phyloP scores from a whole-genome alignment of 2,113 vertebrate genomes.

The Indicator indicator region DNA sequence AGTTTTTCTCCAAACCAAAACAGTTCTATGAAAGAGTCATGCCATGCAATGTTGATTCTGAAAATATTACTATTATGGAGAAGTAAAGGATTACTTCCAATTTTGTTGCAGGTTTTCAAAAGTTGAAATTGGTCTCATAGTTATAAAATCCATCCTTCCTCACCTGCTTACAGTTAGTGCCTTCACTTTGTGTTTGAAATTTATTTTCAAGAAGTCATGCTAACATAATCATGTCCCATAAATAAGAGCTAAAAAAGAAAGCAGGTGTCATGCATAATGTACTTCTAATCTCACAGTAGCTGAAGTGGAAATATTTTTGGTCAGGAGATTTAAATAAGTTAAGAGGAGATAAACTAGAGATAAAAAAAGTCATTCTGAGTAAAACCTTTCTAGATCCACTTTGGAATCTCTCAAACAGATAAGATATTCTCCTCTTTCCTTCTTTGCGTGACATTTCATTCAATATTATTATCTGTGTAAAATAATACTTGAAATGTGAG shows the following conservation, averaged over 20 bases:
- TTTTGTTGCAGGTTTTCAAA: neutral
- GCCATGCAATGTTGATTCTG: accelerated
- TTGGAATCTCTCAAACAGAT: neutral
- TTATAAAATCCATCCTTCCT: neutral
- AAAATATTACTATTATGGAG: neutral
- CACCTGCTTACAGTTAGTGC: neutral
- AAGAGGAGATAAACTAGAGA: neutral
- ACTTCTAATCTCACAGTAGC: neutral
- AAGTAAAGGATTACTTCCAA: neutral
- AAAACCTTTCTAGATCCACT: neutral
- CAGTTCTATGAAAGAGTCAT: neutral
- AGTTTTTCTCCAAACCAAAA: too few species aligned
- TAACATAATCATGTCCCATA: neutral
- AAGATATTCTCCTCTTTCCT: neutral
- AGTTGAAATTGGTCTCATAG: neutral
- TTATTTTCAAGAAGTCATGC: neutral
- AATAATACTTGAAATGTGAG: neutral
- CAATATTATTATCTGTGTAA: neutral
- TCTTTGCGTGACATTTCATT: neutral
- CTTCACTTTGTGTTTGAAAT: neutral
- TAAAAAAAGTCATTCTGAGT: neutral
- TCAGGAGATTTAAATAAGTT: neutral
- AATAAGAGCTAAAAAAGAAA: neutral
- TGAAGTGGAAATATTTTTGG: neutral
- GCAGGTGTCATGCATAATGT: neutral